Evolutionary conservation across 1,140 invertebrate genomes (phyloP).

Genomic region (Cydia pomonella): DNA sequence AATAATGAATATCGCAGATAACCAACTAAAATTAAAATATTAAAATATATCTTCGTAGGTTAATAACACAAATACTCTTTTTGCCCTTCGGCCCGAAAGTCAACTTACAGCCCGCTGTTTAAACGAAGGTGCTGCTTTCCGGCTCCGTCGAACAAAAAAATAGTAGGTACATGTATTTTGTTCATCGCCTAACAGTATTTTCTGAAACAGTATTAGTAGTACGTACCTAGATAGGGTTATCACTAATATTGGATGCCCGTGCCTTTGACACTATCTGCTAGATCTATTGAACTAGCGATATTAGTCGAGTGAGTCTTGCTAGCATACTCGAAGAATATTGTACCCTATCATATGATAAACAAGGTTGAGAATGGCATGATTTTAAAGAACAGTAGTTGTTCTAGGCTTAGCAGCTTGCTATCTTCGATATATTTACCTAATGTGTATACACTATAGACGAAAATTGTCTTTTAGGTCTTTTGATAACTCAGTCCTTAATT

Average conservation of each 20-base stretch:
- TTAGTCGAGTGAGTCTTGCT: not conserved
- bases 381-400: not conserved
- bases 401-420: not conserved
- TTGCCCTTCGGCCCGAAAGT: too few relatives aligned
- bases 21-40: too few relatives aligned
- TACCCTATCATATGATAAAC: not conserved
- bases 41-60: too few relatives aligned
- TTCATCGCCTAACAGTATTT: too few relatives aligned
- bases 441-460: not conserved
- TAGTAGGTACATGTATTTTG: too few relatives aligned
- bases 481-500: too few relatives aligned
- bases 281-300: conserved; percentile 6
- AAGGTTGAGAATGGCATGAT: not conserved
- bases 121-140: too few relatives aligned
- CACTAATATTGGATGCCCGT: conserved; percentile 11
- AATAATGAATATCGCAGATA: too few relatives aligned
- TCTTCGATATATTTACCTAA: not conserved
- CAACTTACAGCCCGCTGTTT: too few relatives aligned
- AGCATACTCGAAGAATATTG: not conserved
- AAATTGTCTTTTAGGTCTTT: not conserved
- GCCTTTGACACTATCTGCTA: conserved; percentile 4
- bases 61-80: too few relatives aligned
- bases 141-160: too few relatives aligned
- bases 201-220: too few relatives aligned
- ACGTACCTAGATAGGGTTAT: not conserved